Base-by-base conservation (phyloP, 2,113 vertebrate species). In the Pseudorhombus dupliciocellatus region DNA sequence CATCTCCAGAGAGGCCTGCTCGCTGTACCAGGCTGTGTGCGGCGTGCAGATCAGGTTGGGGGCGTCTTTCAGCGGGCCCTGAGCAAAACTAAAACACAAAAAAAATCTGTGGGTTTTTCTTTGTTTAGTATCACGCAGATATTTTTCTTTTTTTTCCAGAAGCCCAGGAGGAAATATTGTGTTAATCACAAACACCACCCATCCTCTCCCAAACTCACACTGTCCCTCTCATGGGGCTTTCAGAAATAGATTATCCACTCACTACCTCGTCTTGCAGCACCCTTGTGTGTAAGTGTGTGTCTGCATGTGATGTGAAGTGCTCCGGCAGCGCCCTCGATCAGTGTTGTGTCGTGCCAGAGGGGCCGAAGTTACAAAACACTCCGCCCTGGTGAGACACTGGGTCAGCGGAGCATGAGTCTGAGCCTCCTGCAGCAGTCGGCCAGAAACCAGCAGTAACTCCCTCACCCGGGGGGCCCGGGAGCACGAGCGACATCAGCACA, bases 11-110 rank as follows among this genome's bases (percentile, higher is more conserved):
- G 97, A 99, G 0, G 98, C 97, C 86, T 99, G 97, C 88, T 99
- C 97, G 2, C 97, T 99, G 83, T 99, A 99, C 98, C 98, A 99
- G 76, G 98, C 97, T 0, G 98, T 98, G 94, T 99, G 98, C 0
- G 98, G 98, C 0, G 97, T 99, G 74, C 97, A 98, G 90, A 99
- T 98, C 89, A 99, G 93, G 80, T 99, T 99, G 0, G 97, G 98
- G 0, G 96, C 96, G 1, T 99, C 98, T 90, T 99, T 99, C 89
- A 99, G 73, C 0, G 97, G 95, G 54, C 97, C 97, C 92, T 97
- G 96, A 82, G 96, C 94, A 88, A 98, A 98, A 89, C 98, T 99
- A 50, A 18, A 66, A 42, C 63, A 69, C 34, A 2, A 37, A 37
- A 37, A 10, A 11, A 37, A 11, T 37, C 34, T 1, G 34, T 11